Evolutionary conservation across 2,113 vertebrate species (phyloP), one percentile per base, ranked within the genome.

Genomic region (Dipodomys spectabilis): DNA sequence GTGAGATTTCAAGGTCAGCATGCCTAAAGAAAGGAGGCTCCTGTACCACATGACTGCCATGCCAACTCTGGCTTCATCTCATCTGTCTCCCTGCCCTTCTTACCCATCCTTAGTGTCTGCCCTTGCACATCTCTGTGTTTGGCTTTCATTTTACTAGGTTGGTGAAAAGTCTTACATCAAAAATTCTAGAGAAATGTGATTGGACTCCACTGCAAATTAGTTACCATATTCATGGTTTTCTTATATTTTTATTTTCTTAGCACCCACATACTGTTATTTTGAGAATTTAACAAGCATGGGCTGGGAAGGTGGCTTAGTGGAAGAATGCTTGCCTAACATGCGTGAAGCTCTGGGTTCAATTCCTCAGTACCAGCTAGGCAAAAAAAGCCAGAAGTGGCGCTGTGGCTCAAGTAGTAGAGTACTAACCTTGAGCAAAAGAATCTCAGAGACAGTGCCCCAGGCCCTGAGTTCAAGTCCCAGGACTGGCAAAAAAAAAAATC

Each of bases 221-320:
- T 90, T 95, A 85, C 57, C 45, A 62, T 86, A 44, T 39, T 39
- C n/a, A 64, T 75, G 30, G 19, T 89, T 94, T 94, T 88, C 6
- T 49, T 86, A 4, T 39, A 30, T 69, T 71, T 81, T 81, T 7
- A 39, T 84, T 79, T 32, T 7, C 1, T 74, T 86, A 81, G 94
- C 86, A 86, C 20, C 7, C 32, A 62, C 8, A 18, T 62, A 57
- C n/a, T 8, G 49, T 49, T 71, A 27, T 90, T 83, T 79, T 89
- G 73, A 90, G 93, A 90, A 49, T 11, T 49, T 49, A 12, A 49
- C 49, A 49, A 49, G 49, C 49, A 49, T 39, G 39, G 39, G 39
- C 39, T 39, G 39, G 39, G 39, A 39, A 39, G 5, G 39, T 39
- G 39, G 39, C 39, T 39, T 39, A 39, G 39, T 39, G 39, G 39